Base-by-base conservation (phyloP, 2,113 vertebrate species). In the Crotalus tigris region DNA sequence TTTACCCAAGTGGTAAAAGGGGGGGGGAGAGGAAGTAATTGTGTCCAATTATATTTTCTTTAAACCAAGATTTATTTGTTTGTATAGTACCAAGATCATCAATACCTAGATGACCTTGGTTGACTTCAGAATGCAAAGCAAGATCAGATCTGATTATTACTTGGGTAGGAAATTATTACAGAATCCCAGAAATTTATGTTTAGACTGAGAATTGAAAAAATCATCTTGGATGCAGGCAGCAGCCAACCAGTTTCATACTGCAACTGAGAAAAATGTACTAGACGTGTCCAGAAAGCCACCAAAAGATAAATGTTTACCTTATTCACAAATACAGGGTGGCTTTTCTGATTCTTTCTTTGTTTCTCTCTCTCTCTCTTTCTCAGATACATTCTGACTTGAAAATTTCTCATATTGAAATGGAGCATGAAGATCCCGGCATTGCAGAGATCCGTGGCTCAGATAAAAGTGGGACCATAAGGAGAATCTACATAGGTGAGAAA, bases 361-460 rank as follows among this genome's bases (percentile, higher is more conserved):
- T 51, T 51, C n/a, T 57, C 75, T 21, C 88, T 19, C 12, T 21
- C 88, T 19, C 9, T 59, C 6, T 2, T 0, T 55, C 26, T 0
- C 3, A 89, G 61, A 26, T 44, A 23, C 57, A 93, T 29, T 87
- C 81, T 90, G n/a, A 55, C 88, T 90, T 86, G 57, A 53, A 46
- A 44, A 24, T 1, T 51, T 7, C 33, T 0, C n/a, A 23, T 11
- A 57, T 21, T 88, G 44, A 26, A n/a, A 95, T 95, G 95, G 95
- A 94, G 54, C 91, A 91, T 90, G 94, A 95, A 13, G 93, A 96
- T 49, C 95, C 94, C 0, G 88, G 92, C 0, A 93, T 91, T 44
- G 93, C 94, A 93, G 95, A 95, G 87, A 93, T 96, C 46, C 94
- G 95, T 10, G 93, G 93, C 92, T 94, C 95, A 10, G 94, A 95